Evolutionary conservation across 2,888 invertebrate species (phyloP).

Genomic region (Cataglyphis cursor): DNA sequence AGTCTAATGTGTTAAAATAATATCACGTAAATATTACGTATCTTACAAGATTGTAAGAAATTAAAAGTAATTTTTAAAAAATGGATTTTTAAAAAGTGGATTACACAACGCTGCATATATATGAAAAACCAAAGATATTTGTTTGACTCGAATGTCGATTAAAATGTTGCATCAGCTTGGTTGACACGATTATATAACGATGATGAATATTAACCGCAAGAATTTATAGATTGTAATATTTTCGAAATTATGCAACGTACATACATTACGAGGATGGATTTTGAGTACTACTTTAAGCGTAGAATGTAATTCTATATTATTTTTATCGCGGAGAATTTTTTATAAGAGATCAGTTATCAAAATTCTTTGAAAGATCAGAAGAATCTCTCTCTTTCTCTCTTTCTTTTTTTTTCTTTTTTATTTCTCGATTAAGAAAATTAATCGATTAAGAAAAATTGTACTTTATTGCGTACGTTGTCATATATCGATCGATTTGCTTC

Average conservation of each 20-base stretch:
- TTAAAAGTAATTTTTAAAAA: background rate
- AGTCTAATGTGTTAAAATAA: conserved; percentile 34
- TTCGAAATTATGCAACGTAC: conserved; percentile 20
- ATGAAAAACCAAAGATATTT: background rate
- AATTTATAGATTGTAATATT: conserved; percentile 10
- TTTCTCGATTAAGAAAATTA: background rate
- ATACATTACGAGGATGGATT: background rate
- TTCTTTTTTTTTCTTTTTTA: background rate
- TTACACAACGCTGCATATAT: background rate
- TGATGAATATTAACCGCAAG: conserved; percentile 26
- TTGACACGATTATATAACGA: conserved; percentile 28
- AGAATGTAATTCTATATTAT: background rate
- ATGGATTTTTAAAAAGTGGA: background rate
- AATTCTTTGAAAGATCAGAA: background rate
- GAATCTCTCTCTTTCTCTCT: background rate
- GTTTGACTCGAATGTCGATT: conserved; percentile 12
- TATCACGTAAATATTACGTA: conserved; percentile 32
- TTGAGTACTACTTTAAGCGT: background rate
- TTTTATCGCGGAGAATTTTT: background rate
- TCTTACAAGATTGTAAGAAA: background rate
- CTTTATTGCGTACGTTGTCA: background rate
- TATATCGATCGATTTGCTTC: conserved; percentile 30
- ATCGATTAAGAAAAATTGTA: background rate
- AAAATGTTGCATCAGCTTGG: conserved; percentile 27
- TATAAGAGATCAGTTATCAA: background rate